Percentiles rank a stretch among this genome's conserved stretches.
Conservation (phyloP, 1,140 invertebrate genomes). For the Pogonognathellus flavescens region DNA sequence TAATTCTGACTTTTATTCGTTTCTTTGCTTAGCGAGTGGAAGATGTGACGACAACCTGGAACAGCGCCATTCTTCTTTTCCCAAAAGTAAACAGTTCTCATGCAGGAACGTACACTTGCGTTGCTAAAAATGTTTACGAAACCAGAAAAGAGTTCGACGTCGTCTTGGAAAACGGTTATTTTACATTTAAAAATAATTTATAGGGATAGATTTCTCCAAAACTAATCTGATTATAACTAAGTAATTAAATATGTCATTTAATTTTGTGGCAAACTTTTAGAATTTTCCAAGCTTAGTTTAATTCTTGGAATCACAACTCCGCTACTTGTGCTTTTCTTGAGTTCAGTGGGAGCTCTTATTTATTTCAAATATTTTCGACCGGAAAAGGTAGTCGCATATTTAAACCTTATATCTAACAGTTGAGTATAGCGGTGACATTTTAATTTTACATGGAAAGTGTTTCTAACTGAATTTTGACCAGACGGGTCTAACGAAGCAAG, state of each 20-base stretch:
- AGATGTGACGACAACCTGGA: neutral
- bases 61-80: neutral
- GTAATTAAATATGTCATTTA: no score
- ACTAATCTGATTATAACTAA: neutral
- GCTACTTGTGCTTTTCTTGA: neutral
- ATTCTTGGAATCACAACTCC: no score
- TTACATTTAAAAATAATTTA: neutral
- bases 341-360: neutral
- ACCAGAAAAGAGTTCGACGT: neutral
- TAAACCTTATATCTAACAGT: neutral
- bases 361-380: neutral
- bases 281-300: no score
- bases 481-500: conserved; percentile 28
- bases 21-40: no score
- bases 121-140: neutral
- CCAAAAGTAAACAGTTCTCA: neutral
- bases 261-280: neutral
- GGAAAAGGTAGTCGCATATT: neutral
- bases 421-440: neutral
- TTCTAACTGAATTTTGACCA: conserved; percentile 5
- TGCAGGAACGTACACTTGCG: neutral
- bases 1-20: no score
- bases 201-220: neutral
- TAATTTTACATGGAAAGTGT: neutral
- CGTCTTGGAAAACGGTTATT: neutral